Percentiles rank a stretch among this genome's conserved stretches.
Evolutionary conservation across 2,888 invertebrate genomes (phyloP).

Genomic region (Beris chalybata): DNA sequence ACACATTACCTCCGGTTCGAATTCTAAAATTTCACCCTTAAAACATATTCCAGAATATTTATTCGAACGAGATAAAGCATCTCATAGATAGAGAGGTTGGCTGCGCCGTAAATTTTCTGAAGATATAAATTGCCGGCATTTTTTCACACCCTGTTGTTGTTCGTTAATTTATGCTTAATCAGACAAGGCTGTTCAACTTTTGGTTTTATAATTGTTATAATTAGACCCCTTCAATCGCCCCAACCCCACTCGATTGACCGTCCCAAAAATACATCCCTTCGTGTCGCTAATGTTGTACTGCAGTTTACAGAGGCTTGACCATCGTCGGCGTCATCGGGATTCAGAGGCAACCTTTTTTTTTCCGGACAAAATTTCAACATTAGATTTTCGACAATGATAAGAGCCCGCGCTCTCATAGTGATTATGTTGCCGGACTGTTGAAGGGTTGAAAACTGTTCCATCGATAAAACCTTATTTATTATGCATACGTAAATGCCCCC

Average conservation of each 20-base stretch:
- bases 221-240: constrained; percentile 23
- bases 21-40: not conserved
- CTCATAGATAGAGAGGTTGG: constrained; percentile 13
- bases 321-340: not conserved
- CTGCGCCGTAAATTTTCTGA: constrained; percentile 28
- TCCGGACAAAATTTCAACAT: constrained; percentile 29
- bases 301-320: not conserved
- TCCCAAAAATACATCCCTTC: not conserved
- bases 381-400: constrained; percentile 36
- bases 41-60: not conserved
- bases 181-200: constrained; percentile 35
- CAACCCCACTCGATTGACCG: too few species aligned
- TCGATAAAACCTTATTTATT: constrained; percentile 39
- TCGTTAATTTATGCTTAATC: constrained; percentile 39
- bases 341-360: constrained; percentile 7
- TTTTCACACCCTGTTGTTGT: constrained; percentile 26
- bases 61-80: constrained; percentile 22
- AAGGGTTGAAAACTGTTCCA: constrained; percentile 38
- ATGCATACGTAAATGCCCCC: constrained; percentile 33
- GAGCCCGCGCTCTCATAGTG: constrained; percentile 35
- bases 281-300: not conserved
- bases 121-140: constrained; percentile 35
- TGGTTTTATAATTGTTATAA: constrained; percentile 39
- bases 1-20: not conserved
- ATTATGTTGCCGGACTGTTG: constrained; percentile 32